Conservation (phyloP, 1,140 invertebrate genomes). For the Drosophila micromelanica region DNA sequence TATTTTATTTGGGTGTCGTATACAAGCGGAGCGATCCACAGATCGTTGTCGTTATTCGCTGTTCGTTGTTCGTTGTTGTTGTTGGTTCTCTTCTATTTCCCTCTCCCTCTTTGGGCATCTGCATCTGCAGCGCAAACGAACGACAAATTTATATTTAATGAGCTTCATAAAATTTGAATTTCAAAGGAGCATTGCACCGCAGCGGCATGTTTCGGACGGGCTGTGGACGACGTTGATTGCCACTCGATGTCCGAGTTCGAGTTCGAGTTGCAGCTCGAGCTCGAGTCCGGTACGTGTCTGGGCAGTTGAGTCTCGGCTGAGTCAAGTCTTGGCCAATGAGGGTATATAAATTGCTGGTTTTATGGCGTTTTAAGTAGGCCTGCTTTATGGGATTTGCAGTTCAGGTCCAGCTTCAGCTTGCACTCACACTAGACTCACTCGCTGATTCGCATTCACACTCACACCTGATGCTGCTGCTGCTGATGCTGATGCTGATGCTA, state of each 20-base stretch:
- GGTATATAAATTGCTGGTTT: constrained; percentile 83
- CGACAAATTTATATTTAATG: constrained; percentile 85
- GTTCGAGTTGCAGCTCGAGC: constrained; percentile 22
- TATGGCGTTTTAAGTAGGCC: constrained; percentile 84
- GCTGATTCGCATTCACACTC: constrained; percentile 2
- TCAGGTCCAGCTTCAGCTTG: constrained; percentile 6
- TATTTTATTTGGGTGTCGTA: constrained; percentile 84
- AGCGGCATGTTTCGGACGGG: constrained; percentile 68
- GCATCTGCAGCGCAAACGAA: constrained; percentile 62
- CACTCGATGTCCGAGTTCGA: constrained; percentile 14
- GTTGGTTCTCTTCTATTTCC: constrained; percentile 8
- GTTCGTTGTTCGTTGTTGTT: constrained; percentile 35
- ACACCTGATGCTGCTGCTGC: constrained; percentile 22
- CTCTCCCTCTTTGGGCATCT: constrained; percentile 22
- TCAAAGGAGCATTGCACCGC: constrained; percentile 82
- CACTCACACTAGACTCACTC: constrained; percentile 2
- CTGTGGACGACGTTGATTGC: constrained; percentile 43
- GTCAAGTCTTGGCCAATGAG: constrained; percentile 35
- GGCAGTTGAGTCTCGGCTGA: not conserved
- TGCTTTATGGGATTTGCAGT: constrained; percentile 65
- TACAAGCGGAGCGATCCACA: constrained; percentile 46
- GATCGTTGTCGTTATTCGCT: constrained; percentile 12
- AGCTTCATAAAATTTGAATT: constrained; percentile 85
- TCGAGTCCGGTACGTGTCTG: not conserved
- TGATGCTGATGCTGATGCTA: constrained; percentile 23